Conservation (phyloP, 2,888 invertebrate genomes). For the Yponomeuta plumbellus region DNA sequence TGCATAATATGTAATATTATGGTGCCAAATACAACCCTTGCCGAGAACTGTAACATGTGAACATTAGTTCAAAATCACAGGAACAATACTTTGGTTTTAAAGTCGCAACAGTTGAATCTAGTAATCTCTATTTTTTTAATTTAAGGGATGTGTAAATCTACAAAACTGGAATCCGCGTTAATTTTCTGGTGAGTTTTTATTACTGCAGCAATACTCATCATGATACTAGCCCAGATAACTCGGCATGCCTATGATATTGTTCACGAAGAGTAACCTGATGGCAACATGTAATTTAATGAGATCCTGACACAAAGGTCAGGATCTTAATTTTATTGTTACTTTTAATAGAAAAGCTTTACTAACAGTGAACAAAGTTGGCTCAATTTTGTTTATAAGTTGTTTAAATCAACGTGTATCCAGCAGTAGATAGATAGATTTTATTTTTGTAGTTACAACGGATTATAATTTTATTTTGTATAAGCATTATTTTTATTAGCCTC, state of each 20-base stretch:
- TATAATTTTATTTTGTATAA: slow-evolving; percentile 22
- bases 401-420: background rate
- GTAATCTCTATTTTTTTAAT: background rate
- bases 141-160: background rate
- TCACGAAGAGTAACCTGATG: too few species aligned
- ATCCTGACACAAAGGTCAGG: too few species aligned
- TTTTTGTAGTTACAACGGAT: slow-evolving; percentile 15
- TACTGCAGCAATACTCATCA: slow-evolving; percentile 8
- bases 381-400: slow-evolving; percentile 4
- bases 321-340: too few species aligned
- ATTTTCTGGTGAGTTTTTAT: background rate
- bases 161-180: background rate
- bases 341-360: too few species aligned
- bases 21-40: too few species aligned
- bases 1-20: too few species aligned
- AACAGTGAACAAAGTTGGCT: slow-evolving; percentile 8
- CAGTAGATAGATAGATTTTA: slow-evolving; percentile 18
- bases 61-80: too few species aligned
- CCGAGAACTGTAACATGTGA: too few species aligned
- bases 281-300: too few species aligned
- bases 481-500: slow-evolving; percentile 35
- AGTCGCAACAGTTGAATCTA: too few species aligned
- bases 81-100: too few species aligned
- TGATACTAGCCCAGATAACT: background rate
- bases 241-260: background rate